Evolutionary conservation across 2,113 vertebrate genomes (phyloP).

Genomic region (Cochlearius cochlearius): DNA sequence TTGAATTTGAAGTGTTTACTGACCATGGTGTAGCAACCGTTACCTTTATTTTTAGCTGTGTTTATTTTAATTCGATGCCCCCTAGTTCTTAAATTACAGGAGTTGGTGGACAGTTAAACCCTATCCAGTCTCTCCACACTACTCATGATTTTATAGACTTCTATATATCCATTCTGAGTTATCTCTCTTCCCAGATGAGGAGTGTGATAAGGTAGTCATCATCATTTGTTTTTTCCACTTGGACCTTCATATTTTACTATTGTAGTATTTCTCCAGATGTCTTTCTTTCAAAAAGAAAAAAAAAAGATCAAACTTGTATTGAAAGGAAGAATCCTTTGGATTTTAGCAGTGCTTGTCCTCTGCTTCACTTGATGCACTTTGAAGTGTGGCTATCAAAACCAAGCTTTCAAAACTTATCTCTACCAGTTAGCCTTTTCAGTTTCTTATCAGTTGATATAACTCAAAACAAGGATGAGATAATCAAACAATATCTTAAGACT

Average conservation of each 20-base stretch:
- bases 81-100: background rate
- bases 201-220: background rate
- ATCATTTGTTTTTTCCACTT: background rate
- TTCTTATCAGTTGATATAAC: background rate
- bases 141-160: background rate
- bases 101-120: background rate
- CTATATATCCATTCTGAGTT: background rate
- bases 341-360: background rate
- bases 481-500: background rate
- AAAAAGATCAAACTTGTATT: background rate
- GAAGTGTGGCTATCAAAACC: background rate
- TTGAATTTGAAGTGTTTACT: background rate
- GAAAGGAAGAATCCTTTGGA: background rate
- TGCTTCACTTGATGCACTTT: background rate
- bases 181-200: background rate
- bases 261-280: background rate
- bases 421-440: background rate
- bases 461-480: background rate
- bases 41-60: background rate
- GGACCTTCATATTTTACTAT: background rate
- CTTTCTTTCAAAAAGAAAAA: background rate
- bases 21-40: background rate
- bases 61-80: background rate
- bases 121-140: background rate
- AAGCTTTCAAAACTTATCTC: background rate